Percentiles rank a stretch among this genome's conserved stretches.
phyloP scores from a whole-genome alignment of 1,140 invertebrate species.

The Meloidogyne hapla region DNA sequence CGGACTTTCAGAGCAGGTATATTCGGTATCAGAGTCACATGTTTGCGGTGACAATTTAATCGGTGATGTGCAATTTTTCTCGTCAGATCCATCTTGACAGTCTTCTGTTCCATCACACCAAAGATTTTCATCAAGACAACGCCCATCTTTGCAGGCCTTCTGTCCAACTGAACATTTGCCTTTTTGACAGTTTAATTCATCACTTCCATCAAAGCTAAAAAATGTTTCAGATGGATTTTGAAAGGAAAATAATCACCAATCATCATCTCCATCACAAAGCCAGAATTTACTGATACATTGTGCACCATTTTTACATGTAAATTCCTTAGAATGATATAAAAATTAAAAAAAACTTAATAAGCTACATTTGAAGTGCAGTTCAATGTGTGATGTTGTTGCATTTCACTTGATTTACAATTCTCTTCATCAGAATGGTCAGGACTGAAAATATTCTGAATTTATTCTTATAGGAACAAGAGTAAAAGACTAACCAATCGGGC shows the following conservation, averaged over 20 bases:
- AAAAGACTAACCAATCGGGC: slow-evolving; percentile 8
- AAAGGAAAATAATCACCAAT: slow-evolving; percentile 25
- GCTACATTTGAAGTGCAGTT: not conserved
- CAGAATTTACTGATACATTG: slow-evolving; percentile 59
- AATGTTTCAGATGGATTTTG: not conserved
- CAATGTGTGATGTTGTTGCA: not conserved
- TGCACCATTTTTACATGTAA: slow-evolving; percentile 53
- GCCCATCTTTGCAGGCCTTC: slow-evolving; percentile 70
- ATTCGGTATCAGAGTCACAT: slow-evolving; percentile 52
- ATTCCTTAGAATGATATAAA: slow-evolving; percentile 46
- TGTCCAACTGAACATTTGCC: slow-evolving; percentile 34
- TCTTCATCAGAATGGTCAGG: slow-evolving; percentile 48
- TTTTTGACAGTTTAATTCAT: slow-evolving; percentile 24
- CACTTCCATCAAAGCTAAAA: slow-evolving; percentile 28
- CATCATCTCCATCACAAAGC: slow-evolving; percentile 46
- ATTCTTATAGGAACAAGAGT: not conserved
- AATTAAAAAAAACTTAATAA: slow-evolving; percentile 2
- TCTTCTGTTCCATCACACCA: slow-evolving; percentile 72
- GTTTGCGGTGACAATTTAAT: not conserved
- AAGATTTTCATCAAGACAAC: slow-evolving; percentile 70
- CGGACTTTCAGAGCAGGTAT: slow-evolving; percentile 44
- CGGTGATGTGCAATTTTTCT: slow-evolving; percentile 65
- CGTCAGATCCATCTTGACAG: slow-evolving; percentile 79
- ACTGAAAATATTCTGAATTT: slow-evolving; percentile 26
- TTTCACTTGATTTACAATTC: slow-evolving; percentile 19